Conservation (phyloP, 2,888 invertebrate species). For the Siphlonurus alternatus region DNA sequence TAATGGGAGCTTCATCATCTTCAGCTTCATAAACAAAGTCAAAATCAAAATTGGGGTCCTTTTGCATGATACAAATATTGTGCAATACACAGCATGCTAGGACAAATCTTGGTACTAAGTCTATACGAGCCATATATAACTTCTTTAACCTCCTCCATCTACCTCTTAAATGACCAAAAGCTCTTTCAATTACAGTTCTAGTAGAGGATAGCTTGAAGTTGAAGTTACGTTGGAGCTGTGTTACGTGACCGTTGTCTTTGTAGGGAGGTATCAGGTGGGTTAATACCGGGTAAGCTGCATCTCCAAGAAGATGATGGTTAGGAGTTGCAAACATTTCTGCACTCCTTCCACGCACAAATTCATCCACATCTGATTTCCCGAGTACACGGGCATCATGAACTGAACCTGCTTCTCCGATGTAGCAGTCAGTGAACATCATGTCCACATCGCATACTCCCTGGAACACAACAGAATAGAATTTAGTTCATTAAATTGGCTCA, state of each 20-base stretch:
- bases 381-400: slow-evolving; percentile 7
- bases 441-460: slow-evolving; percentile 4
- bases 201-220: slow-evolving; percentile 13
- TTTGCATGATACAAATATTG: slow-evolving; percentile 11
- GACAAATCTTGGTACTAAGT: slow-evolving; percentile 10
- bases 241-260: slow-evolving; percentile 10
- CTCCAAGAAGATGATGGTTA: too few relatives aligned
- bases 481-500: too few relatives aligned
- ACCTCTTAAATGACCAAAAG: too few relatives aligned
- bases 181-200: slow-evolving; percentile 12
- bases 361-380: slow-evolving; percentile 12
- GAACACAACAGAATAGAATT: background rate
- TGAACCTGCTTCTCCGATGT: slow-evolving; percentile 4
- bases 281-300: too few relatives aligned
- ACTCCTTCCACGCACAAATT: too few relatives aligned
- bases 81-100: slow-evolving; percentile 14
- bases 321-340: too few relatives aligned
- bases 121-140: slow-evolving; percentile 12
- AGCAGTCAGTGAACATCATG: slow-evolving; percentile 5
- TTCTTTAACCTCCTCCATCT: slow-evolving; percentile 13
- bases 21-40: too few relatives aligned
- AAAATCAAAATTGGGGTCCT: too few relatives aligned
- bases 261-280: slow-evolving; percentile 10
- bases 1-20: too few relatives aligned
- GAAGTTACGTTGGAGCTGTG: slow-evolving; percentile 9